Evolutionary conservation across 2,797 vertebrate genomes (phyloP).

Genomic region (Chaetophractus vellerosus): DNA sequence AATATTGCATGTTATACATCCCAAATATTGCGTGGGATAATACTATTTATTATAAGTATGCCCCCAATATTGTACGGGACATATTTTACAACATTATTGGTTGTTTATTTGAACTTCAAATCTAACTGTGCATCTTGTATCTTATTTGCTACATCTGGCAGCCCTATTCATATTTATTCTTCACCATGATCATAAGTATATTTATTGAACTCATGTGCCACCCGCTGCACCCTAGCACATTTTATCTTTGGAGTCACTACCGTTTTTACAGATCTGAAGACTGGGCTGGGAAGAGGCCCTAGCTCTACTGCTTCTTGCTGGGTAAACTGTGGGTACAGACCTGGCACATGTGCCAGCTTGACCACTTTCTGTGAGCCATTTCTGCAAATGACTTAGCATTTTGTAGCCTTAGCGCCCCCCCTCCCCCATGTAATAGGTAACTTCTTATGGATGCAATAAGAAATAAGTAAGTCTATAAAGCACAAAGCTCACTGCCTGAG

Average conservation of each 20-base stretch:
- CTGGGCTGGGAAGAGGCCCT: neutral
- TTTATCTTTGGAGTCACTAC: slow-evolving; percentile 15
- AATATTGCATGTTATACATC: neutral
- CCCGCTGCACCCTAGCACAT: neutral
- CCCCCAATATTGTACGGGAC: no score
- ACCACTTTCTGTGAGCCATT: neutral
- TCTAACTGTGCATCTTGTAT: neutral
- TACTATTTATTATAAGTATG: no score
- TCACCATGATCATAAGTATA: neutral
- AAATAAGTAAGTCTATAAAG: neutral
- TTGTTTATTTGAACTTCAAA: slow-evolving; percentile 29
- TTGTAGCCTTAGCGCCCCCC: neutral
- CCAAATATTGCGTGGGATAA: neutral
- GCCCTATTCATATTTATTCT: neutral
- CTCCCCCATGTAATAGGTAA: neutral
- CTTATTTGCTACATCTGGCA: neutral
- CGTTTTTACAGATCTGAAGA: neutral
- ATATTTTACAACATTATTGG: neutral
- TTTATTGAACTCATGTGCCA: neutral
- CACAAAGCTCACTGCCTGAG: neutral
- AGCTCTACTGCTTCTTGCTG: no score
- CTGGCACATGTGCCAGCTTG: neutral
- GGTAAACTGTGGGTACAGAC: neutral
- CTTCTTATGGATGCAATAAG: neutral
- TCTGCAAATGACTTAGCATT: neutral